A percentile compares a stretch with the other conserved stretches of the same genome.
These are phyloP conservation scores for Drosophila buzzatii DNA, from an alignment of 2,888 invertebrate species.

Conservation along the genomic window DNA sequence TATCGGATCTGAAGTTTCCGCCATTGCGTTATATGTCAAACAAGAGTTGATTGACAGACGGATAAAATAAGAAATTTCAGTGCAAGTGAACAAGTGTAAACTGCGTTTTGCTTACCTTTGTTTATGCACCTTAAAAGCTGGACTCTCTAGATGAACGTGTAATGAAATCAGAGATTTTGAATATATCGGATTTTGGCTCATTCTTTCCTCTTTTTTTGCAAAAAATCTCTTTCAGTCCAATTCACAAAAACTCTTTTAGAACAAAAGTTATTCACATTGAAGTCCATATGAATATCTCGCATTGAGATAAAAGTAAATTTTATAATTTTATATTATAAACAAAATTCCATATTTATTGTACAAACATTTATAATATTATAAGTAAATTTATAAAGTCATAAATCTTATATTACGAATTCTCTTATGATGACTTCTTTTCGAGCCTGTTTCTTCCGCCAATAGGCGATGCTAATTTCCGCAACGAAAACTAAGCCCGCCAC, in stretches of 20 bases:
- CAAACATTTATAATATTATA: neutral
- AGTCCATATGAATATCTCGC: too few relatives aligned
- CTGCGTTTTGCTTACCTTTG: neutral
- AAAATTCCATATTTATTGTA: neutral
- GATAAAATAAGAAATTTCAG: neutral
- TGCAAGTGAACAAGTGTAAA: neutral
- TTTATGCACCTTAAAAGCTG: too few relatives aligned
- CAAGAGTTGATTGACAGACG: neutral
- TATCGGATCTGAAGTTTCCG: neutral
- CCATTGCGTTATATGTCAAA: neutral
- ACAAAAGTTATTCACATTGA: too few relatives aligned
- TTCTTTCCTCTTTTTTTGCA: too few relatives aligned
- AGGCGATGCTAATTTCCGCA: neutral
- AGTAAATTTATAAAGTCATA: neutral
- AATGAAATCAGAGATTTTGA: too few relatives aligned
- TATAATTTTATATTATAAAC: neutral
- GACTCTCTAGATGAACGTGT: too few relatives aligned
- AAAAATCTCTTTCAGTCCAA: too few relatives aligned
- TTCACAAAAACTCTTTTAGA: too few relatives aligned
- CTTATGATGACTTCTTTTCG: neutral
- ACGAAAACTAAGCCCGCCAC: neutral
- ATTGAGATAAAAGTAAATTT: neutral
- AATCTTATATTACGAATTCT: neutral
- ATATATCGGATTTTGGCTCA: too few relatives aligned
- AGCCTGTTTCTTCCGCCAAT: neutral